Base-by-base conservation (phyloP, 2,888 invertebrate genomes). In the Drosophila atripex region DNA sequence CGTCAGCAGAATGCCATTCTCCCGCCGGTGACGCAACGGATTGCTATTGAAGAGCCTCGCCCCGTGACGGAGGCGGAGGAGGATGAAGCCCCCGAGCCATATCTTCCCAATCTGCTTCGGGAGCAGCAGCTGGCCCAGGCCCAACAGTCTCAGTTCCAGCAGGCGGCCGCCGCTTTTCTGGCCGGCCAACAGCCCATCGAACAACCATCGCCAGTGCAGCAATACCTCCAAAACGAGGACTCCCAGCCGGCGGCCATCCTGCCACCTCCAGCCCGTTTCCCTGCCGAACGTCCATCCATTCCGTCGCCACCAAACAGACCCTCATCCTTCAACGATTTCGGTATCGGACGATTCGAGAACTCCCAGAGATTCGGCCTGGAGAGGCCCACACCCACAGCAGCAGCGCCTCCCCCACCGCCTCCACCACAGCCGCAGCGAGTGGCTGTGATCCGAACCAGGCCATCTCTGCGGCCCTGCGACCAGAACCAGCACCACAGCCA, bases 51-150 rank as follows among this genome's bases (percentile, higher is more conserved):
- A 39, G 92, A 92, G 54, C 94, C 35, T 7, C 35, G 95, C 76
- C 95, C 95, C 1, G 95, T 95, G 7, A 94, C 94, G 0, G 95
- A 95, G 90, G 93, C 95, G 77, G 93, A 93, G 18, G 95, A 95
- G 90, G 94, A 95, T 66, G 94, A 91, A 49, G 77, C 91, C 45
- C 93, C 93, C 52, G 93, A 93, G 66, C 92, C 92, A 66, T 93
- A 93, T 46, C 92, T 94, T 28, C 93, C 93, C 8, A 90, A 89
- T 66, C 73, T 91, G 9, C 60, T 91, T 32, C 85, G 90, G 8
- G 91, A 91, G 43, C 91, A 90, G 49, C 90, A 90, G 46, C 70
- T 90, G 46, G 90, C 89, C 8, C 89, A 90, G 63, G 86, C 86
- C 0, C 94, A 92, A 77, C 91, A 89, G 71, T 76, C 83, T 2